Evolutionary conservation across 2,113 vertebrate genomes (phyloP).

Genomic region (Pollimyrus isidori): DNA sequence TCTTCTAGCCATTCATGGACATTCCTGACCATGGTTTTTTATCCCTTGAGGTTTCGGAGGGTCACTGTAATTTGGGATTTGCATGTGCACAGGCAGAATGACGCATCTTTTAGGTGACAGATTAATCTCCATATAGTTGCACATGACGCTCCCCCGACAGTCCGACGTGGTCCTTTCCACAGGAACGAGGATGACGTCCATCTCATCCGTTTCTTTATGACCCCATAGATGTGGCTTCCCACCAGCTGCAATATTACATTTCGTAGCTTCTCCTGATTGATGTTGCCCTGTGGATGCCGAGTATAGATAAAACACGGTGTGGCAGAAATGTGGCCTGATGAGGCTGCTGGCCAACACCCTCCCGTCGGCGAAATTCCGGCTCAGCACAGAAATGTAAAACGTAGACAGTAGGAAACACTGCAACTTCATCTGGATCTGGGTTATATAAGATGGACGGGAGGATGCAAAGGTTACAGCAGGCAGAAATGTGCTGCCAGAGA

Average conservation of each 20-base stretch:
- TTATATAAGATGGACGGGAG: not conserved
- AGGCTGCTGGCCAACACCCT: not conserved
- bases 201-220: not conserved
- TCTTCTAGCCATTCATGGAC: not conserved
- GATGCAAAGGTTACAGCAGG: not conserved
- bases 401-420: not conserved
- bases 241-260: slow-evolving; percentile 18
- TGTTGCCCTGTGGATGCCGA: slow-evolving; percentile 27
- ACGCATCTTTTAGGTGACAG: not conserved
- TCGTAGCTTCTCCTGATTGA: slow-evolving; percentile 29
- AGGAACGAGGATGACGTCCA: not conserved
- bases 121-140: not conserved
- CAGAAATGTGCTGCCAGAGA: not conserved
- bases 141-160: not conserved
- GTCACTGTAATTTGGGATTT: not conserved
- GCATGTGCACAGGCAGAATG: not conserved
- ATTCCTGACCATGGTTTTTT: not conserved
- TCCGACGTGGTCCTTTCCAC: not conserved
- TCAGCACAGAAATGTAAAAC: not conserved
- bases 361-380: not conserved
- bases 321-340: slow-evolving; percentile 6
- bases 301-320: slow-evolving; percentile 32
- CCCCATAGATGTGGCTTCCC: not conserved
- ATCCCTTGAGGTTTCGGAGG: not conserved
- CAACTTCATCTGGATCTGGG: not conserved